Base-by-base conservation (phyloP, 2,888 invertebrate species). In the Idaea biselata region DNA sequence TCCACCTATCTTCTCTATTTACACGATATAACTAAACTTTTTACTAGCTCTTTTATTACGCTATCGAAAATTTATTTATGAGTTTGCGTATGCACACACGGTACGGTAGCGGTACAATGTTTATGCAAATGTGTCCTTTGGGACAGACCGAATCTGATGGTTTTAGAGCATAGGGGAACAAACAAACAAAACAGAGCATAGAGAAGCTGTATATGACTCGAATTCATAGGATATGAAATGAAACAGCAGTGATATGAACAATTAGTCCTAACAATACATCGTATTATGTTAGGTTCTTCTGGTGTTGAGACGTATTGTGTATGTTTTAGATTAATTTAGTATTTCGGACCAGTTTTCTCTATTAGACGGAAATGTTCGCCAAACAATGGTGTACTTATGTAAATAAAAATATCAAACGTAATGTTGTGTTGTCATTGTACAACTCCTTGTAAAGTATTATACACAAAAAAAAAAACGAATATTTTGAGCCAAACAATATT, bases 21-120 rank as follows among this genome's bases (percentile, higher is more conserved):
- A 70, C 69, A 33, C 56, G 61, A 58, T 60, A 67, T 66, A 67
- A 63, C 67, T 62, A 67, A 59, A 66, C 17, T 18, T 56, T 18
- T 56, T 18, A 56, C 53, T 17, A 16, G 17, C 58, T 16, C 62
- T 65, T 60, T 61, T 64, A 67, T 65, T 65, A 59, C 67, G 66
- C 62, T 63, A 69, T 71, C 64, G 68, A 65, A 67, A 74, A 73
- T 80, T 75, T 74, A 78, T 75, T 76, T 72, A 62, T 64, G 61
- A 72, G 73, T 75, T 78, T 76, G 75, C 69, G 71, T 79, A 77
- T 79, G 77, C 77, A 74, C 74, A 74, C 74, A 76, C 44, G 7
- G 11, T 44, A 14, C 11, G 44, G 44, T 44, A 44, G 14, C 44
- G 44, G 8, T 44, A 79, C 82, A 80, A 78, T 74, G 74, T 77